phyloP scores from a whole-genome alignment of 53 echinoderm and acorn worm genomes.

The Temnopleurus reevesii region DNA sequence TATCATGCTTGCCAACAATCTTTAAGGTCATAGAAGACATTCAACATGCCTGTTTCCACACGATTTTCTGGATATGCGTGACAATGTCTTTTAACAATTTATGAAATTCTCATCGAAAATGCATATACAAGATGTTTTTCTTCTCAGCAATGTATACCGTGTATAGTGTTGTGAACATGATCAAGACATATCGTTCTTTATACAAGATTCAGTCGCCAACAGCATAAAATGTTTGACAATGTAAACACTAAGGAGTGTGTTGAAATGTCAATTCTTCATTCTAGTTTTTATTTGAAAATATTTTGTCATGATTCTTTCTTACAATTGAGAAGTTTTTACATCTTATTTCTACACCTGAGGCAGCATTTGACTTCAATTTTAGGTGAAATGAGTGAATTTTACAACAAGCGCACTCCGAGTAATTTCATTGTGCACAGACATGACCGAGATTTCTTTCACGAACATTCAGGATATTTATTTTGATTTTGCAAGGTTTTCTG shows the following conservation, averaged over 20 bases:
- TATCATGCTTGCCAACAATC: too few species aligned
- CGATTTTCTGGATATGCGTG: too few species aligned
- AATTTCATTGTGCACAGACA: not conserved
- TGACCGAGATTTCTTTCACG: constrained; percentile 6
- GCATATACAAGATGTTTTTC: too few species aligned
- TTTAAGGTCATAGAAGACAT: too few species aligned
- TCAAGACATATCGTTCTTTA: too few species aligned
- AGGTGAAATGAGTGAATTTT: not conserved
- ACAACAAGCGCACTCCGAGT: not conserved
- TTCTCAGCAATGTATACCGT: too few species aligned
- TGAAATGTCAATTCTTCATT: not conserved
- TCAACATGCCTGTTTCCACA: too few species aligned
- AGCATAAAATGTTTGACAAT: too few species aligned
- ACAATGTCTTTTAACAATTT: too few species aligned
- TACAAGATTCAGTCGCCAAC: too few species aligned
- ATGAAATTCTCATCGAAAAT: too few species aligned
- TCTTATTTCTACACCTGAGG: not conserved
- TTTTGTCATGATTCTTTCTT: not conserved
- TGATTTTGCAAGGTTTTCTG: not conserved
- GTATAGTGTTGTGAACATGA: too few species aligned
- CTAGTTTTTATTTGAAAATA: not conserved
- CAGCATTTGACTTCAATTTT: not conserved
- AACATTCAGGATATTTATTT: not conserved
- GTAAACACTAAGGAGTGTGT: not conserved
- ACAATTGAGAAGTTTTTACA: not conserved